Evolutionary conservation across 2,113 vertebrate genomes (phyloP).

Genomic region (Rhea americana): DNA sequence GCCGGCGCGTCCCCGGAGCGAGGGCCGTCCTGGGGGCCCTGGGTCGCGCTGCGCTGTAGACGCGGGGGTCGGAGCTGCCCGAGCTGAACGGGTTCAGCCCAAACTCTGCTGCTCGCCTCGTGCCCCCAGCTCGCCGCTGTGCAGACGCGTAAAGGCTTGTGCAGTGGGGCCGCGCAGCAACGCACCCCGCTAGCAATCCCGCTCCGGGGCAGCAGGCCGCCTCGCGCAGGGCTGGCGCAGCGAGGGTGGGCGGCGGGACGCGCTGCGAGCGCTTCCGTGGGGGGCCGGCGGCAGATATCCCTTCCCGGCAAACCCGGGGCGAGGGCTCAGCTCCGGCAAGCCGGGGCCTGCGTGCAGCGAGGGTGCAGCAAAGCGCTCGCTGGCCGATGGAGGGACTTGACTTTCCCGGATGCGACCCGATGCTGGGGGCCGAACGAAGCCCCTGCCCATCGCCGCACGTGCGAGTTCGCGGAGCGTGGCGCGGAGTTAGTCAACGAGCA

Average conservation of each 20-base stretch:
- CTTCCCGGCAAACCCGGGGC: too few relatives aligned
- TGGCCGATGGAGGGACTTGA: background rate
- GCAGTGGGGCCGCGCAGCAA: rapidly evolving
- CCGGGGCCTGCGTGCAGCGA: background rate
- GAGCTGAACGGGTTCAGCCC: background rate
- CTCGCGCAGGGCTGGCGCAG: too few relatives aligned
- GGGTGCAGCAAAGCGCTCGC: background rate
- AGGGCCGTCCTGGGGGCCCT: background rate
- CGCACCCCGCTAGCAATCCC: background rate
- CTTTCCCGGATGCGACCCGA: background rate
- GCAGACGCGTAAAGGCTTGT: background rate
- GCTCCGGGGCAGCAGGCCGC: too few relatives aligned
- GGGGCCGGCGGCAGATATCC: rapidly evolving
- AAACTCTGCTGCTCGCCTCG: background rate
- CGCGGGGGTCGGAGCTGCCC: rapidly evolving
- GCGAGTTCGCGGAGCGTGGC: background rate
- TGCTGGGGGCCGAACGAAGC: background rate
- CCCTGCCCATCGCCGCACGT: background rate
- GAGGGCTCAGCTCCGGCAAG: too few relatives aligned
- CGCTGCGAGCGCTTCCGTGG: background rate
- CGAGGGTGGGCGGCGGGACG: too few relatives aligned
- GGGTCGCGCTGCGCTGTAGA: background rate
- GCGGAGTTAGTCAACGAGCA: rapidly evolving
- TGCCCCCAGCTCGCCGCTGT: rapidly evolving
- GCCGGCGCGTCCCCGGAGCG: background rate